A percentile compares a stretch with the other conserved stretches of the same genome.
Conservation (phyloP, 92 coral and sea anemone species). For the Paragorgia papillata region DNA sequence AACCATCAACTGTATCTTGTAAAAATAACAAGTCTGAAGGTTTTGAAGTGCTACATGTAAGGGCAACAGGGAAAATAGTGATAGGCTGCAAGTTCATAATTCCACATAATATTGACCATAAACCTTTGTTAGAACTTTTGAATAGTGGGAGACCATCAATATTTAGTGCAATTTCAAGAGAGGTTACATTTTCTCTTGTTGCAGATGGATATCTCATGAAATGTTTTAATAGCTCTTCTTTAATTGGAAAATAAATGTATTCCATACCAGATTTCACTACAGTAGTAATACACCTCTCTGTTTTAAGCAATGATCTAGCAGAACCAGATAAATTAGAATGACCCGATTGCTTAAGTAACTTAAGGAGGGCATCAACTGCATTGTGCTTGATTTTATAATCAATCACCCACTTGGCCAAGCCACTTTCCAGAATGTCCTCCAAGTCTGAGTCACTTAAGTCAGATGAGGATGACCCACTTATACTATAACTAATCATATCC, state of each 20-base stretch:
- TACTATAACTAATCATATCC: neutral
- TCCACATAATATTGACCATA: conserved; percentile 31
- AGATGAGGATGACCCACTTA: neutral
- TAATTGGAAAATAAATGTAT: neutral
- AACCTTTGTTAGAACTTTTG: conserved; percentile 11
- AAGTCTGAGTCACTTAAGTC: neutral
- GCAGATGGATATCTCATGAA: neutral
- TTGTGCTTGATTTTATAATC: conserved; percentile 10
- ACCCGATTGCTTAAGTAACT: no score
- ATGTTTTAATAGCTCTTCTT: neutral
- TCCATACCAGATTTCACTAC: conserved; percentile 21
- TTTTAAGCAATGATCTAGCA: neutral
- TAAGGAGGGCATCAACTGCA: no score
- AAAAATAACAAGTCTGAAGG: conserved; percentile 13
- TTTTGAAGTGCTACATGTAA: conserved; percentile 7
- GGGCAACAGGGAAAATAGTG: conserved; percentile 16
- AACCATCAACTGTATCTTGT: conserved; percentile 10
- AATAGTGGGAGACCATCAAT: conserved; percentile 15
- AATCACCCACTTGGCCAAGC: conserved; percentile 12
- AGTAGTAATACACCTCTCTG: neutral
- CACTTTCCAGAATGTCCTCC: neutral
- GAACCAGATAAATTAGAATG: conserved; percentile 11
- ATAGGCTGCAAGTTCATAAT: conserved; percentile 6
- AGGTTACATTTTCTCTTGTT: neutral
- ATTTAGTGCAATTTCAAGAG: neutral